Conservation (phyloP, 2,113 vertebrate genomes). For the Microtus richardsoni region DNA sequence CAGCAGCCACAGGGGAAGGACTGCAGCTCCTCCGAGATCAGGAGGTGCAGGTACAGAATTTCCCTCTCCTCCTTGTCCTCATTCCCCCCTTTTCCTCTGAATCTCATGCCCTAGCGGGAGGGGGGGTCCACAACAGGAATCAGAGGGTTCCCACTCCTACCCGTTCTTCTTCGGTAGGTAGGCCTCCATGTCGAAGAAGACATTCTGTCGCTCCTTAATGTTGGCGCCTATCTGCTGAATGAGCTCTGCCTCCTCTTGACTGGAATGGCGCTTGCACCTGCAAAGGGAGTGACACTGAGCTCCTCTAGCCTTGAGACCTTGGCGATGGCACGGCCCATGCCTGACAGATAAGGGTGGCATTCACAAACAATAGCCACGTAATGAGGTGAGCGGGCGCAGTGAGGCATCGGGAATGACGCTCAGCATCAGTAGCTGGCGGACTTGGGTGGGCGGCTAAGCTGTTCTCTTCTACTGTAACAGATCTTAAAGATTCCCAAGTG, state of each 20-base stretch:
- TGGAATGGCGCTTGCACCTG: conserved; percentile 89
- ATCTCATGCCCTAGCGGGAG: not conserved
- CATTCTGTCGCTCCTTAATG: conserved; percentile 95
- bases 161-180: conserved; percentile 99
- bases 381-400: not conserved
- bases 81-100: not conserved
- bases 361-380: not conserved
- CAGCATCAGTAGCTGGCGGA: too few relatives aligned
- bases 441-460: not conserved
- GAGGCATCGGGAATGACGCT: not conserved
- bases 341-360: not conserved
- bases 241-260: conserved; percentile 87
- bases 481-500: not conserved
- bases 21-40: not conserved
- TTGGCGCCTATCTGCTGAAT: conserved; percentile 90
- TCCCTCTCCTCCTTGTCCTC: not conserved
- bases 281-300: not conserved
- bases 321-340: not conserved
- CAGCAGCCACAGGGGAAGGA: not conserved
- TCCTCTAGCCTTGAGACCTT: not conserved
- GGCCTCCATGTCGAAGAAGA: conserved; percentile 98
- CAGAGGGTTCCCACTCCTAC: conserved; percentile 81
- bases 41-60: not conserved
- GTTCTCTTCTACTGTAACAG: not conserved
- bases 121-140: not conserved